Evolutionary conservation across 2,888 invertebrate genomes (phyloP).

Genomic region (Agapostemon virescens): DNA sequence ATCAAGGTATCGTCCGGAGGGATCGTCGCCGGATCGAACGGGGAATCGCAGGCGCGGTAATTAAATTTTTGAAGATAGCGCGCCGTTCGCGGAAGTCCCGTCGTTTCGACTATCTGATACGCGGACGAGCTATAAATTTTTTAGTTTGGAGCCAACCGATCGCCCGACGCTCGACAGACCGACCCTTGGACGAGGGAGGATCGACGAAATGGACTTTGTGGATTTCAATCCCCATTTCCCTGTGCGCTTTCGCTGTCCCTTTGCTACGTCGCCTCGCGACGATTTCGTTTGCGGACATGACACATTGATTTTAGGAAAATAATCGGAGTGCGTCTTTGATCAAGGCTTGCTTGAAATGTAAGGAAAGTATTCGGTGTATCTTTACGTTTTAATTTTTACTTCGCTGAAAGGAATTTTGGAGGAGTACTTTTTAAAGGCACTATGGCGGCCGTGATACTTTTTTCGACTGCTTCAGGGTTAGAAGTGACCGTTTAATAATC

Average conservation of each 20-base stretch:
- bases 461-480: no score
- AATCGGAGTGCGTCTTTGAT: no score
- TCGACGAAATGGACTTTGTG: neutral
- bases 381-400: no score
- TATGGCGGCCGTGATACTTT: no score
- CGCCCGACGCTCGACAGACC: neutral
- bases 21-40: conserved; percentile 8
- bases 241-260: neutral
- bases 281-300: neutral
- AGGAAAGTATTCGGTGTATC: no score
- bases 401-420: no score
- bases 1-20: neutral
- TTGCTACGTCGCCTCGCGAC: neutral
- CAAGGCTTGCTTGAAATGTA: no score
- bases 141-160: neutral
- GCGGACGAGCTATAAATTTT: neutral
- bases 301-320: no score
- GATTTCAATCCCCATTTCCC: neutral
- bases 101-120: neutral
- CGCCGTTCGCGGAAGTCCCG: neutral
- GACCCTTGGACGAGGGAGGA: neutral
- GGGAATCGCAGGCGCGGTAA: neutral
- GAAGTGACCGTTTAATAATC: no score
- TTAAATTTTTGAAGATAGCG: conserved; percentile 6
- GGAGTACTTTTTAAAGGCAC: no score